Percentiles rank a stretch among this genome's conserved stretches.
Evolutionary conservation across 2,797 vertebrate species (phyloP).

Genomic region (Micrastur ruficollis): DNA sequence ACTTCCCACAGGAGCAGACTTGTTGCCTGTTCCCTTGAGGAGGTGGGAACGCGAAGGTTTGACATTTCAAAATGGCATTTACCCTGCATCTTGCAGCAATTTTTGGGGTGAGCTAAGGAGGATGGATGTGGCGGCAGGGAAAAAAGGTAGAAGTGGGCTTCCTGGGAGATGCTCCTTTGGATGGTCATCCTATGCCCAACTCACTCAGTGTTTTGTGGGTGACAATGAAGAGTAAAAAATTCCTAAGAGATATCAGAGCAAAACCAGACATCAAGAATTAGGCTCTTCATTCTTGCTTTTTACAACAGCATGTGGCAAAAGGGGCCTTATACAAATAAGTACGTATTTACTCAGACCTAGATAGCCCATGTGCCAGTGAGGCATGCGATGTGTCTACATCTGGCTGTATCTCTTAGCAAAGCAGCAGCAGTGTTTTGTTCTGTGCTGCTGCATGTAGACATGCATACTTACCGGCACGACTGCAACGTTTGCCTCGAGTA

Average conservation of each 20-base stretch:
- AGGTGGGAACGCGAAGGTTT: background rate
- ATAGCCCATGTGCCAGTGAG: background rate
- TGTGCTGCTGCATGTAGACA: background rate
- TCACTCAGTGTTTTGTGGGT: background rate
- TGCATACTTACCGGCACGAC: accelerated
- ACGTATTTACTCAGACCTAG: background rate
- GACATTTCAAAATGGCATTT: background rate
- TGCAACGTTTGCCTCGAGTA: background rate
- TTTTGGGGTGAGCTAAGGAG: background rate
- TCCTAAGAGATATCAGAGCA: background rate
- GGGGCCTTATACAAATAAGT: background rate
- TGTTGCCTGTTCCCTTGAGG: background rate
- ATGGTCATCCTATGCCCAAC: background rate
- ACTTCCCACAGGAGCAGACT: background rate
- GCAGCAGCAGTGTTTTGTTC: background rate
- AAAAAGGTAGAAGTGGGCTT: background rate
- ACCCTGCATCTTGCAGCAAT: background rate
- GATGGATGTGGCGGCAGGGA: background rate
- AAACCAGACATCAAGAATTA: background rate
- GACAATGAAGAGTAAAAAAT: background rate
- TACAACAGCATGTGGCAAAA: background rate
- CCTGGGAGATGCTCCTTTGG: background rate
- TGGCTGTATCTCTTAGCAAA: background rate
- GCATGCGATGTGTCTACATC: background rate
- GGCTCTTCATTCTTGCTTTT: background rate